Evolutionary conservation across 2,888 invertebrate genomes (phyloP).

Genomic region (Patella depressa): DNA sequence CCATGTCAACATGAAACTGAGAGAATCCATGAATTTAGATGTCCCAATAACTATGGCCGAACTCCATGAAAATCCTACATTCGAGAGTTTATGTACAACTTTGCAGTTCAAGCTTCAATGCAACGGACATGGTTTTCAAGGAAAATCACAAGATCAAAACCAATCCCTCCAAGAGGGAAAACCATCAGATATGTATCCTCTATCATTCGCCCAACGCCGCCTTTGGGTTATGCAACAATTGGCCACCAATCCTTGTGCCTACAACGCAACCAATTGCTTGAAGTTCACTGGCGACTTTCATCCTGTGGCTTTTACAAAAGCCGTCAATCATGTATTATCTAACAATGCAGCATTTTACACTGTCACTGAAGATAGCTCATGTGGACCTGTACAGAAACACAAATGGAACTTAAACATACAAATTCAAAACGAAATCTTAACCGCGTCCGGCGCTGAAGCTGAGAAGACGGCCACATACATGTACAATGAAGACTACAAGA

Average conservation of each 20-base stretch:
- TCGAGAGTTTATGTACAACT: neutral
- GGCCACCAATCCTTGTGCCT: neutral
- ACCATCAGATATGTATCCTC: neutral
- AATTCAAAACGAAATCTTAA: neutral
- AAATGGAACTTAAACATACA: constrained; percentile 2
- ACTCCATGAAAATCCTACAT: neutral
- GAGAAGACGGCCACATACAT: constrained; percentile 9
- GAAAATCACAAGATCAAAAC: neutral
- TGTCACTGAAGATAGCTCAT: neutral
- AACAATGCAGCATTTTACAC: constrained; percentile 12
- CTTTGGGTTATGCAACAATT: neutral
- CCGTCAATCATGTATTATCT: constrained; percentile 1
- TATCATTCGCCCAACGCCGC: neutral
- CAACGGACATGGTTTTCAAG: neutral
- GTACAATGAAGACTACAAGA: constrained; percentile 21
- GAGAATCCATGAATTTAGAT: neutral
- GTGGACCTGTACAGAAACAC: constrained; percentile 3
- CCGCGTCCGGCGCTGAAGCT: neutral
- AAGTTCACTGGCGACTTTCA: constrained; percentile 12
- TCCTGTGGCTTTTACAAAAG: constrained; percentile 10
- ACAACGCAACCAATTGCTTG: constrained; percentile 2
- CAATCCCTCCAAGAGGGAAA: too few species aligned
- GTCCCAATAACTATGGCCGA: neutral
- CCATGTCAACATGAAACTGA: neutral
- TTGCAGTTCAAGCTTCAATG: neutral